These are phyloP conservation scores for Caenorhabditis panamensis DNA, from an alignment of 2,888 invertebrate genomes.

Conservation along the genomic window DNA sequence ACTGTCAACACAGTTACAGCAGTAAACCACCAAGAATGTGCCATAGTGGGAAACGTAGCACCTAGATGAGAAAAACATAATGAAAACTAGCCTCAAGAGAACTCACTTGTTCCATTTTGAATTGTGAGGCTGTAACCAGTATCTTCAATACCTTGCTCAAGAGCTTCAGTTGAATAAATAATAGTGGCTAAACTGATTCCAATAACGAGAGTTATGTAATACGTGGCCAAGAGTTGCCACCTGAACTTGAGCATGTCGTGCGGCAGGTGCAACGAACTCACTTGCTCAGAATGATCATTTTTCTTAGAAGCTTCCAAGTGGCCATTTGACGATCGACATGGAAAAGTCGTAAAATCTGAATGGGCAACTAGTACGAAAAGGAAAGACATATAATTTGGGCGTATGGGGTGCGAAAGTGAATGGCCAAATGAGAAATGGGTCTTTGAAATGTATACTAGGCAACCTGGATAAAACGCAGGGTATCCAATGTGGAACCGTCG, in stretches of 20 bases:
- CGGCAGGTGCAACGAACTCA: conserved; percentile 29
- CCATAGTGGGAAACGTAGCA: conserved; percentile 63
- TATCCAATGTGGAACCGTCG: conserved; percentile 61
- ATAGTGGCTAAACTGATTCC: conserved; percentile 67
- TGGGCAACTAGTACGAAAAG: neutral
- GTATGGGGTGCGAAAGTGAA: neutral
- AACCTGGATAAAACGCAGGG: conserved; percentile 65
- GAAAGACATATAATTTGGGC: conserved; percentile 7
- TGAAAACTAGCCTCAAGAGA: neutral
- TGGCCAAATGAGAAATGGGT: conserved; percentile 2
- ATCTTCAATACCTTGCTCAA: conserved; percentile 48
- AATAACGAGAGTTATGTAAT: conserved; percentile 74
- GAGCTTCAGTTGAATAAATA: conserved; percentile 69
- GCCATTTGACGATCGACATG: conserved; percentile 78
- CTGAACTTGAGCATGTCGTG: conserved; percentile 30
- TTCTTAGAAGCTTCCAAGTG: conserved; percentile 72
- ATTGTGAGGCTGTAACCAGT: conserved; percentile 29
- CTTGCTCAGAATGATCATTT: conserved; percentile 72
- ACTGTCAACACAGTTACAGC: conserved; percentile 74
- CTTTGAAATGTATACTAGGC: neutral
- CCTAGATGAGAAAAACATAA: neutral
- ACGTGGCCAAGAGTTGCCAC: conserved; percentile 71
- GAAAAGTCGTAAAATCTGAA: conserved; percentile 75
- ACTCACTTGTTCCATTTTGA: conserved; percentile 32
- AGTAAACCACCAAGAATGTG: conserved; percentile 78